Percentiles rank a stretch among this genome's conserved stretches.
Conservation (phyloP, 2,113 vertebrate genomes). For the Cichladusa arquata region DNA sequence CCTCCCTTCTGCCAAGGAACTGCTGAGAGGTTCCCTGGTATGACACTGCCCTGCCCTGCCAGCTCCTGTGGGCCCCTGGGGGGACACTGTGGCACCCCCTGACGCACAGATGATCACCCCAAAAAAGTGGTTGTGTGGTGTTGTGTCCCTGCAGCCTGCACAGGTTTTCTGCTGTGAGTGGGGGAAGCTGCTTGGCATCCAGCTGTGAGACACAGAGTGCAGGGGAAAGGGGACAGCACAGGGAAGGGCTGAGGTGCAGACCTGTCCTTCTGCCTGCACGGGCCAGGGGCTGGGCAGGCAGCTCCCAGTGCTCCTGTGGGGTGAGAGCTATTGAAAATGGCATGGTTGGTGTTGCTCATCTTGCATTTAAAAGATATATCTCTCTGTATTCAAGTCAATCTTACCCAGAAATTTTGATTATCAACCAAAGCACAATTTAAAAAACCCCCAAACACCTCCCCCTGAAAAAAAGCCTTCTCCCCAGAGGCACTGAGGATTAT, state of each 20-base stretch:
- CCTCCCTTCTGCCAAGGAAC: neutral
- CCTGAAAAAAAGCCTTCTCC: fast-evolving
- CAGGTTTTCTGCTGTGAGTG: neutral
- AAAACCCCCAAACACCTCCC: fast-evolving
- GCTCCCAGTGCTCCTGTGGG: neutral
- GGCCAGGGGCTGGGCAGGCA: neutral
- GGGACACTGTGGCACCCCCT: fast-evolving
- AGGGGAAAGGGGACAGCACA: neutral
- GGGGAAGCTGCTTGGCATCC: neutral
- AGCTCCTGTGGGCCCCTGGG: neutral
- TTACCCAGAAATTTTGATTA: neutral
- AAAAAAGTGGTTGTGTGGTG: fast-evolving
- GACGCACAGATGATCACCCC: fast-evolving
- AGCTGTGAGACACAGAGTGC: fast-evolving
- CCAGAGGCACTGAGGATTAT: neutral
- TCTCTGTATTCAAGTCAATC: neutral
- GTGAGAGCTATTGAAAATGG: neutral
- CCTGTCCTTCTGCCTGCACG: neutral
- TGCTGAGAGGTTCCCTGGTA: neutral
- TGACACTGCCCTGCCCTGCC: neutral
- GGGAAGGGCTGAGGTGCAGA: neutral
- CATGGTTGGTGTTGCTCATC: neutral
- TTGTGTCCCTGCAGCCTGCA: fast-evolving
- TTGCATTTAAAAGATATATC: neutral
- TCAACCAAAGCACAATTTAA: neutral